Evolutionary conservation across 1,140 invertebrate genomes (phyloP).

Genomic region (Euglossa dilemma): DNA sequence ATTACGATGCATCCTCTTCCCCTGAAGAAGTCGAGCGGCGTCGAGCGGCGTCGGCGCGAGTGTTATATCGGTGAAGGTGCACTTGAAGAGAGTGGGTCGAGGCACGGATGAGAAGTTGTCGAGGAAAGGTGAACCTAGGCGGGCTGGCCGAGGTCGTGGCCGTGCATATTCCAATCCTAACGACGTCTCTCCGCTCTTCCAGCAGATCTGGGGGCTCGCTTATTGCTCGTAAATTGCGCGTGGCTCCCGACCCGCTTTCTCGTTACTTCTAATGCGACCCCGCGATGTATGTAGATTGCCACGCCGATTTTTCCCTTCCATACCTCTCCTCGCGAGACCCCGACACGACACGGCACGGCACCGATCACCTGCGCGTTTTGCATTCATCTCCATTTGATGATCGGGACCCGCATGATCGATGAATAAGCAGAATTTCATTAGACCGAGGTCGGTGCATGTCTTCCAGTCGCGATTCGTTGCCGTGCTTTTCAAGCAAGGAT

Average conservation of each 20-base stretch:
- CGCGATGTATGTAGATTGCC: constrained; percentile 65
- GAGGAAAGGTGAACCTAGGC: constrained; percentile 71
- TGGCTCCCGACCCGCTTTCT: constrained; percentile 73
- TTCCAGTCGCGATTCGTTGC: neutral
- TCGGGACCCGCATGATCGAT: constrained; percentile 23
- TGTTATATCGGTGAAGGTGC: constrained; percentile 67
- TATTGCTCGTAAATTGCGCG: constrained; percentile 76
- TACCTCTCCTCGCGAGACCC: neutral
- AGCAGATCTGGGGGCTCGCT: constrained; percentile 69
- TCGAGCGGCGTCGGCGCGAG: constrained; percentile 8
- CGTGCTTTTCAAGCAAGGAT: neutral
- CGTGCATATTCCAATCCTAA: constrained; percentile 75
- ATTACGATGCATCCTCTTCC: constrained; percentile 53
- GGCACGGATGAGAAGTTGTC: constrained; percentile 57
- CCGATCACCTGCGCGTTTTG: constrained; percentile 55
- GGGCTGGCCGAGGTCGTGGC: constrained; percentile 74
- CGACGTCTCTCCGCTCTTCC: constrained; percentile 69
- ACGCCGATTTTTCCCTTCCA: constrained; percentile 44
- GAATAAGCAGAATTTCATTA: constrained; percentile 29
- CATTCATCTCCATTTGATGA: constrained; percentile 34
- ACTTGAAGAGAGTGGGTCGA: constrained; percentile 69
- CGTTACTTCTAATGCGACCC: constrained; percentile 65
- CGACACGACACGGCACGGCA: constrained; percentile 24
- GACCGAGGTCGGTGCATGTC: neutral
- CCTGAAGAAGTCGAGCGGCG: constrained; percentile 51